These are phyloP conservation scores for Patella vulgata DNA, from an alignment of 1,140 invertebrate species.

Conservation along the genomic window DNA sequence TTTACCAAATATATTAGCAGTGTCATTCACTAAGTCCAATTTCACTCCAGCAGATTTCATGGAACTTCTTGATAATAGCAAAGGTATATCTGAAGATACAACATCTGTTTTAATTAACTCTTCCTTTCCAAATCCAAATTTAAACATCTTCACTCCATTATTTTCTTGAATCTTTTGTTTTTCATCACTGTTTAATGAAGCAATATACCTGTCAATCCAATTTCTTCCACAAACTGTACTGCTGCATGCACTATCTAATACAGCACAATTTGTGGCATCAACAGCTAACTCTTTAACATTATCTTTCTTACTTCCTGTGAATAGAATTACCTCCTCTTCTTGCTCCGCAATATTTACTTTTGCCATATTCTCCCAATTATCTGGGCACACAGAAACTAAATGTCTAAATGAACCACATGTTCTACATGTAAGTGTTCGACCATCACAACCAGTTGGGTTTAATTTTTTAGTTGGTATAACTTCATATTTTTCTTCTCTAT, in stretches of 20 bases:
- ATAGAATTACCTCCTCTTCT: constrained; percentile 28
- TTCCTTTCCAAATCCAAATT: constrained; percentile 29
- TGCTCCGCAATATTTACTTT: constrained; percentile 27
- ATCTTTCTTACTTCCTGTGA: constrained; percentile 22
- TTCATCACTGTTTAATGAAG: constrained; percentile 14
- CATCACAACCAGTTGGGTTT: constrained; percentile 26
- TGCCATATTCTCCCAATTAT: constrained; percentile 36
- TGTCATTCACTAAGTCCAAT: constrained; percentile 35
- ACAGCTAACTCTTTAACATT: constrained; percentile 22
- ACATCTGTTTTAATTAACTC: constrained; percentile 28
- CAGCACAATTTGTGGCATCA: constrained; percentile 32
- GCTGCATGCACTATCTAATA: constrained; percentile 33
- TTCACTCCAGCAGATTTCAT: constrained; percentile 29
- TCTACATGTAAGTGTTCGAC: constrained; percentile 23
- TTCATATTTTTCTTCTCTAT: too few relatives aligned
- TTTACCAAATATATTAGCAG: constrained; percentile 18
- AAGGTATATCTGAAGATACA: constrained; percentile 23
- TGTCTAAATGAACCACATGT: constrained; percentile 39
- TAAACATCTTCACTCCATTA: constrained; percentile 25
- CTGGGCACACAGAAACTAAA: constrained; percentile 29
- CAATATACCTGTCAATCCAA: constrained; percentile 26
- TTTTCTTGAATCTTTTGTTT: constrained; percentile 6
- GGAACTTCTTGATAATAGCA: constrained; percentile 22
- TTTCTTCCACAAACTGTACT: constrained; percentile 25
- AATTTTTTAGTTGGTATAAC: too few relatives aligned